Conservation (phyloP, 2,113 vertebrate genomes). For the Mirounga angustirostris region DNA sequence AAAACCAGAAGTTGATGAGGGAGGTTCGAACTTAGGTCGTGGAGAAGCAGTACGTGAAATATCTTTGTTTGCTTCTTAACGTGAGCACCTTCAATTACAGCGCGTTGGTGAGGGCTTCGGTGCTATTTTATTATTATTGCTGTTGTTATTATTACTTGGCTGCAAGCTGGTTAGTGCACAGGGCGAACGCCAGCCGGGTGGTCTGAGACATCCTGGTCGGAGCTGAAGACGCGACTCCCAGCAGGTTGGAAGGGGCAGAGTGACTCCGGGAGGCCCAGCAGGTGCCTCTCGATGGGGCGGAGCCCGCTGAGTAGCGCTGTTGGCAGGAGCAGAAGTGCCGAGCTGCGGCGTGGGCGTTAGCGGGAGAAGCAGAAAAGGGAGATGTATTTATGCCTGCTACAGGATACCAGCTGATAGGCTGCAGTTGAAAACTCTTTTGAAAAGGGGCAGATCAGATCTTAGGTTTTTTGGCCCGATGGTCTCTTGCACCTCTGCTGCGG, state of each 20-base stretch:
- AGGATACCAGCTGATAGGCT: not conserved
- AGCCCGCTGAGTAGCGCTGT: not conserved
- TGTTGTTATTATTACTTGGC: not conserved
- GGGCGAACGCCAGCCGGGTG: not conserved
- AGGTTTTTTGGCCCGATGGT: not conserved
- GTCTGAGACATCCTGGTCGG: not conserved
- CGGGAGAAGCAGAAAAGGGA: not conserved
- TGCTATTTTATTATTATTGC: not conserved
- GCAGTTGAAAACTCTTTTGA: not conserved
- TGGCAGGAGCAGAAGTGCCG: not conserved
- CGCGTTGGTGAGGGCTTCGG: not conserved
- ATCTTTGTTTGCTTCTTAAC: not conserved
- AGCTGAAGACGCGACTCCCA: not conserved
- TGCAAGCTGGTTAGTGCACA: not conserved
- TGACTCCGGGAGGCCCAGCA: not conserved
- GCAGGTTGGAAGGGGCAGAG: not conserved
- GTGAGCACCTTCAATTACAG: accelerated
- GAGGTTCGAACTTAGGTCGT: not conserved
- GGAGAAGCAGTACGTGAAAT: not conserved
- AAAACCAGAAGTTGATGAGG: not conserved
- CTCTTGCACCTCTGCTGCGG: not conserved
- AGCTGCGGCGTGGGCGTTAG: not conserved
- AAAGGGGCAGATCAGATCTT: not conserved
- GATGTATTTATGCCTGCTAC: not conserved
- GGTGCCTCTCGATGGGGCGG: not conserved